Base-by-base conservation (phyloP, 2,888 invertebrate genomes). In the Macropis europaea region DNA sequence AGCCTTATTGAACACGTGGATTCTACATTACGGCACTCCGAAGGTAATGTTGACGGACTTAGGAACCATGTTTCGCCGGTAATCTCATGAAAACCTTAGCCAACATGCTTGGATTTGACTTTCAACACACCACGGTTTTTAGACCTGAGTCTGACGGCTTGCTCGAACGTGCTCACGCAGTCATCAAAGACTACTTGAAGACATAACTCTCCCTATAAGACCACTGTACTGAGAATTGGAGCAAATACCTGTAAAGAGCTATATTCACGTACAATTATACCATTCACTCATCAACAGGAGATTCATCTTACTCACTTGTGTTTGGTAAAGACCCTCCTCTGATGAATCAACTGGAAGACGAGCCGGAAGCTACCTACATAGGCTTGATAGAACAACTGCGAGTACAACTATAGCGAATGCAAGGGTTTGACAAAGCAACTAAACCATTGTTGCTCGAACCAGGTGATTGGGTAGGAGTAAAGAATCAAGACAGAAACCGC, bases 381-480 rank as follows among this genome's bases (percentile, higher is more conserved):
- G 36, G 36, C 2, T 34, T 30, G 7, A 17, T 28, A 15, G 15
- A 47, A 26, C 6, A 15, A 6, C 7, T 28, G 28, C 38, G 11
- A 38, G 7, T 3, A 7, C 17, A 26, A 7, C 13, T 40, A 11
- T 9, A 40, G 40, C 15, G 22, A 34, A 52, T 22, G n/a, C 19
- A 17, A n/a, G 2, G 9, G 22, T 11, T 22, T n/a, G 50, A 50
- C 24, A 53, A 53, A 38, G 7, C 26, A 7, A 24, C 40, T 9
- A 53, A 26, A 40, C 53, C 53, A 4, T 15, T 53, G 5, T 3
- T 7, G 4, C 26, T 53, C n/a, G 53, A 40, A 38, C 38, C 40
- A n/a, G 53, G 53, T 3, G 53, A 53, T 38, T 53, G 40, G 15
- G 53, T 53, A 38, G 38, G 53, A 40, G 17, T 53, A 13, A 24